Evolutionary conservation across 1,140 invertebrate species (phyloP).

Genomic region (Zaprionus vittiger): DNA sequence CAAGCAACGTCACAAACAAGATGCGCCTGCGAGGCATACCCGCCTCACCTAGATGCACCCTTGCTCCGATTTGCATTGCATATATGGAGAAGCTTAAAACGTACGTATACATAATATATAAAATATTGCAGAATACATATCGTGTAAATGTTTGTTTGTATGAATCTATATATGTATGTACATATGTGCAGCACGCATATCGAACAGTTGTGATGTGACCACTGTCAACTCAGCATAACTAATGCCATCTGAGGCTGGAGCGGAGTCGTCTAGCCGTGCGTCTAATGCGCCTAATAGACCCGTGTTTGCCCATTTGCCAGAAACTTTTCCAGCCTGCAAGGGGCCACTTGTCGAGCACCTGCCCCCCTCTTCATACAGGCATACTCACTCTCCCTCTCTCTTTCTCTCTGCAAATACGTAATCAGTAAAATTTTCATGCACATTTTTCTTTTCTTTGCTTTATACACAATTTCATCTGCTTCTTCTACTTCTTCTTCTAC

Average conservation of each 20-base stretch:
- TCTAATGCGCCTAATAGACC: conserved; percentile 77
- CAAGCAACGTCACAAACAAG: not conserved
- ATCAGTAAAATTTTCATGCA: conserved; percentile 77
- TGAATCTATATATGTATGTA: not conserved
- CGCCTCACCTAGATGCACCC: not conserved
- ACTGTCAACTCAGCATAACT: conserved; percentile 41
- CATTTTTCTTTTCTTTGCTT: conserved; percentile 62
- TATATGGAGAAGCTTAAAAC: conserved; percentile 40
- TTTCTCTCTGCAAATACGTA: conserved; percentile 68
- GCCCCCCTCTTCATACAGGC: not conserved
- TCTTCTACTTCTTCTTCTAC: not conserved
- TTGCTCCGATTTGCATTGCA: conserved; percentile 52
- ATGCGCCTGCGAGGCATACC: not conserved
- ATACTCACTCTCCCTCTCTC: not conserved
- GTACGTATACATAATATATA: not conserved
- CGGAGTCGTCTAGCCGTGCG: conserved; percentile 52
- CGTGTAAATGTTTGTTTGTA: not conserved
- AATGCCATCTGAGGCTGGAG: conserved; percentile 10
- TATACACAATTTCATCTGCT: conserved; percentile 7
- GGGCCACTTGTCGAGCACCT: conserved; percentile 12
- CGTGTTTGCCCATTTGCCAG: conserved; percentile 60
- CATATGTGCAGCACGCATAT: conserved; percentile 28
- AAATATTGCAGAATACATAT: not conserved
- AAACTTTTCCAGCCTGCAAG: conserved; percentile 13
- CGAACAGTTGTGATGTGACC: conserved; percentile 54